Percentiles rank a stretch among this genome's conserved stretches.
phyloP scores from a whole-genome alignment of 2,888 invertebrate genomes.

The Frankliniella intonsa region DNA sequence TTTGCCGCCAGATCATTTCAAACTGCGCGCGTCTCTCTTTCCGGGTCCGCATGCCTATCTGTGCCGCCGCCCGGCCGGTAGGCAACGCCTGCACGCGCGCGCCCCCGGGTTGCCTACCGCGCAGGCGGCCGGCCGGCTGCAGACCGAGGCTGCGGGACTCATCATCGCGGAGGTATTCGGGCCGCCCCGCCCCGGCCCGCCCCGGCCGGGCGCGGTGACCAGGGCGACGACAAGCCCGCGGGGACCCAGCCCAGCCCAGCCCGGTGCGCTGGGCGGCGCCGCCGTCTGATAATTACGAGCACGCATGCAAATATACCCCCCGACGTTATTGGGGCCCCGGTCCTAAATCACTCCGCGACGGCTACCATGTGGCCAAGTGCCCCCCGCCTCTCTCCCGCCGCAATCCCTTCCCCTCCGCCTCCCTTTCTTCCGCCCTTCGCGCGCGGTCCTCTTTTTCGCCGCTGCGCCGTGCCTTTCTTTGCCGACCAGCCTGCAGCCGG shows the following conservation, averaged over 20 bases:
- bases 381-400: neutral
- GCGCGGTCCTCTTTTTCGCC: neutral
- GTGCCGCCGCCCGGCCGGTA: too few relatives aligned
- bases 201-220: neutral
- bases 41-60: too few relatives aligned
- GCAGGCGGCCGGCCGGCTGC: too few relatives aligned
- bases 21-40: too few relatives aligned
- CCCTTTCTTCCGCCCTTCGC: neutral
- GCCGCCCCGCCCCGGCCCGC: too few relatives aligned
- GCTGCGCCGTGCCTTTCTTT: neutral
- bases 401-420: neutral
- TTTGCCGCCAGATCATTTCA: too few relatives aligned
- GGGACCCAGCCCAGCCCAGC: neutral
- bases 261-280: neutral
- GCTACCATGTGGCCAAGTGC: neutral
- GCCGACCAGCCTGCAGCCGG: neutral
- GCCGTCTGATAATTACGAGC: neutral
- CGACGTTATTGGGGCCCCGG: constrained; percentile 6
- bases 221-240: neutral
- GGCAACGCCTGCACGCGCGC: too few relatives aligned
- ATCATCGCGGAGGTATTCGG: too few relatives aligned
- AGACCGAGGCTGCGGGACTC: too few relatives aligned
- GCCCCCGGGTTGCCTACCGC: too few relatives aligned
- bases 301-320: neutral
- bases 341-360: constrained; percentile 2